Base-by-base conservation (phyloP, 2,888 invertebrate species). In the Cosmia trapezina region DNA sequence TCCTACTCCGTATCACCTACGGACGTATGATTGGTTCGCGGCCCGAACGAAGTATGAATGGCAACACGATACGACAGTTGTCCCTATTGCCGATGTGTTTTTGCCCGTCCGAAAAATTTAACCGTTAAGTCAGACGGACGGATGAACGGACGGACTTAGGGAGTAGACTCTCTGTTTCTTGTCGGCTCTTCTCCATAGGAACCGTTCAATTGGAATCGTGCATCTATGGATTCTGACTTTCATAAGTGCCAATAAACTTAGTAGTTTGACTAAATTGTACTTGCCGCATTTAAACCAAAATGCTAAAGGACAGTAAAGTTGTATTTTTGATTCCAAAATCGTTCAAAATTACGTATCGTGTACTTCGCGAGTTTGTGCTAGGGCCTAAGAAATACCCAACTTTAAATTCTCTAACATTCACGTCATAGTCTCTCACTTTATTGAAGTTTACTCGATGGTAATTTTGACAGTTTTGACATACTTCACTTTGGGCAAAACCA, bases 391-490 rank as follows among this genome's bases (percentile, higher is more conserved):
- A 63, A n/a, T 60, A 69, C 0, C n/a, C 0, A 41, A 67, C 14
- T 66, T 71, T 64, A 41, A 61, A 61, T 41, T 11, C 22, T 22
- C 78, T 4, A 28, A 62, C 45, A 57, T 73, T 43, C 63, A 68
- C n/a, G 17, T 65, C 43, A 70, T 63, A 22, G 60, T 63, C 47
- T 73, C 60, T 66, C 22, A 60, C 51, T 47, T 41, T 54, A 51
- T 14, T 51, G 17, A 59, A 57, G 73, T 68, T 73, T 59, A 37
- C 4, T 33, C 19, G 73, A 54, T 17, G 43, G 22, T 66, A 49
- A 74, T 64, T 74, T 73, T 69, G 76, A 65, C 76, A 86, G 74
- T 73, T 74, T 37, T 75, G 84, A 81, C 78, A 73, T 70, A 53
- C 66, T 71, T 57, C n/a, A 61, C 53, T 69, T 22, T 62, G 47